Conservation (phyloP, 2,888 invertebrate species). For the Ceratothoa steindachneri region DNA sequence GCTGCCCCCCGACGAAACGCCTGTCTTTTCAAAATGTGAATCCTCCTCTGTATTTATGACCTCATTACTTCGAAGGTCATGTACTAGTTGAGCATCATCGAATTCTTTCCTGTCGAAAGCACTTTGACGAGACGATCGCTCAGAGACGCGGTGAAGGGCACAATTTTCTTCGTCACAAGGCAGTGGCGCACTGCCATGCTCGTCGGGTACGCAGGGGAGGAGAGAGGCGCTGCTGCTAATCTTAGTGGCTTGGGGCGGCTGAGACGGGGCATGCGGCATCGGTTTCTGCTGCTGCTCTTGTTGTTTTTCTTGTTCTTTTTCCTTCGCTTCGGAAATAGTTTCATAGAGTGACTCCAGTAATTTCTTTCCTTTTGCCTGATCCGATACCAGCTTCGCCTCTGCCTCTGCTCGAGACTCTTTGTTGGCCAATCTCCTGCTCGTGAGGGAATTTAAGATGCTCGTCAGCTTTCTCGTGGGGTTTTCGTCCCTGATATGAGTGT, state of each 20-base stretch:
- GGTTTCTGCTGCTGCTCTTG: too few relatives aligned
- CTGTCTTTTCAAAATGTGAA: background rate
- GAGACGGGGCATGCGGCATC: too few relatives aligned
- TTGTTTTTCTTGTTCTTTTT: background rate
- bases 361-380: background rate
- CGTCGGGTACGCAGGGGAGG: conserved; percentile 4
- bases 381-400: background rate
- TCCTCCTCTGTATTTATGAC: background rate
- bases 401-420: background rate
- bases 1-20: conserved; percentile 47
- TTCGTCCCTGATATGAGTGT: background rate
- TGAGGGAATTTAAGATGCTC: background rate
- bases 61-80: background rate
- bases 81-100: background rate
- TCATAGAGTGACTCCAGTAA: background rate
- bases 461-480: background rate
- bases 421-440: background rate
- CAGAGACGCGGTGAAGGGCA: background rate
- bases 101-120: background rate
- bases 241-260: background rate
- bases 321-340: background rate
- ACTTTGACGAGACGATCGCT: background rate
- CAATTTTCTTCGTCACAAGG: conserved; percentile 8
- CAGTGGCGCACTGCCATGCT: conserved; percentile 9
- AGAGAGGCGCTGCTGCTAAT: background rate